Conservation (phyloP, 2,888 invertebrate genomes). For the Petrolisthes cinctipes region DNA sequence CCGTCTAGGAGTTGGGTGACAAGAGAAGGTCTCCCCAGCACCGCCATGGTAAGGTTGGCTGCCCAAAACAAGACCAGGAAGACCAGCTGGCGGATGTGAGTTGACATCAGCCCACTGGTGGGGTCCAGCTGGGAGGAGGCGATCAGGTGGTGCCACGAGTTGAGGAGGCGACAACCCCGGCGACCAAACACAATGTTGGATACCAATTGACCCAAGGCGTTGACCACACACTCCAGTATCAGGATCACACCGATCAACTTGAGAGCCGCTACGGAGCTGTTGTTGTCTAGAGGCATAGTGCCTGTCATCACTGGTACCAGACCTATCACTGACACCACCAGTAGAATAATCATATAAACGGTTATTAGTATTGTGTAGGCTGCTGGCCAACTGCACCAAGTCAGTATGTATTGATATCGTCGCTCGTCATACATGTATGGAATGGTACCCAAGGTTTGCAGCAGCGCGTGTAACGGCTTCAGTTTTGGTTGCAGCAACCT, state of each 20-base stretch:
- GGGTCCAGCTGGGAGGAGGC: background rate
- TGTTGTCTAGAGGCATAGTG: background rate
- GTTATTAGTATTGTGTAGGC: slow-evolving; percentile 16
- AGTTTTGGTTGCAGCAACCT: slow-evolving; percentile 10
- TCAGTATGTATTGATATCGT: background rate
- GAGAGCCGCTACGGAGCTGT: slow-evolving; percentile 15
- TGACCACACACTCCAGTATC: slow-evolving; percentile 25
- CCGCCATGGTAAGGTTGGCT: slow-evolving; percentile 19
- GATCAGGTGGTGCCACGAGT: slow-evolving; percentile 20
- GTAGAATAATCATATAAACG: slow-evolving; percentile 22
- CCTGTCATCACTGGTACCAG: slow-evolving; percentile 3
- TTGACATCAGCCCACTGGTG: background rate
- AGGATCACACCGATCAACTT: slow-evolving; percentile 36
- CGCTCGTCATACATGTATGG: slow-evolving; percentile 27
- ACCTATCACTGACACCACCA: background rate
- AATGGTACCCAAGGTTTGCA: slow-evolving; percentile 1
- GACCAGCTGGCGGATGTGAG: slow-evolving; percentile 6
- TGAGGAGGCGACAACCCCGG: slow-evolving; percentile 26
- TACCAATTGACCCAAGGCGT: slow-evolving; percentile 38
- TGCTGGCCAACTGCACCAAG: slow-evolving; percentile 9
- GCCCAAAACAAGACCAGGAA: slow-evolving; percentile 31
- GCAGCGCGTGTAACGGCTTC: background rate
- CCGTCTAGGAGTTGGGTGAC: slow-evolving; percentile 21
- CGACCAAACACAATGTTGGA: background rate
- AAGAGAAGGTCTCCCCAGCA: slow-evolving; percentile 13